Conservation (phyloP, 2,113 vertebrate species). For the Lamprologus speciosus region DNA sequence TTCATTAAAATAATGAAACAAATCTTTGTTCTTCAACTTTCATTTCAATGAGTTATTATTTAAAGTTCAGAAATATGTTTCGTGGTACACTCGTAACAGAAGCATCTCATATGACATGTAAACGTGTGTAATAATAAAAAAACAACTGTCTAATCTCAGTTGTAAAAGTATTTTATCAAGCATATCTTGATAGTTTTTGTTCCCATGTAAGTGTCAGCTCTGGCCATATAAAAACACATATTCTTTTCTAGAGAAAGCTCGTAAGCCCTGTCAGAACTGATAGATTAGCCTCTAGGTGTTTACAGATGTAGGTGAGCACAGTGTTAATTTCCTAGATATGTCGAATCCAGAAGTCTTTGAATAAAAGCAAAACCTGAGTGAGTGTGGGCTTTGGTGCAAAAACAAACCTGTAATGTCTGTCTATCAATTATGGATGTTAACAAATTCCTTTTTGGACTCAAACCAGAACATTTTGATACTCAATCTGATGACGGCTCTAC, state of each 20-base stretch:
- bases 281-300: conserved; percentile 3
- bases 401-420: neutral
- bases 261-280: neutral
- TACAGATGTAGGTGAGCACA: neutral
- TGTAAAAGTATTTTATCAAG: neutral
- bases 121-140: neutral
- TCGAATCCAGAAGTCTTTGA: neutral
- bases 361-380: neutral
- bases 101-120: neutral
- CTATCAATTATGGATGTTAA: neutral
- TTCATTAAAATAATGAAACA: neutral
- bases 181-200: neutral
- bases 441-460: conserved; percentile 7
- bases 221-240: neutral
- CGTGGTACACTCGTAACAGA: neutral
- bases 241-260: neutral
- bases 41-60: neutral
- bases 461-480: conserved; percentile 1
- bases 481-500: conserved; percentile 2
- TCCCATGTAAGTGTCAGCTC: neutral
- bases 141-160: neutral
- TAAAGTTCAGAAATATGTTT: neutral
- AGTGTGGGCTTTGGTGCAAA: neutral
- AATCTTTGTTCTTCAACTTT: neutral
- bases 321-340: neutral